These are phyloP conservation scores for Dendrolimus punctatus DNA, from an alignment of 1,140 invertebrate genomes.

Conservation along the genomic window DNA sequence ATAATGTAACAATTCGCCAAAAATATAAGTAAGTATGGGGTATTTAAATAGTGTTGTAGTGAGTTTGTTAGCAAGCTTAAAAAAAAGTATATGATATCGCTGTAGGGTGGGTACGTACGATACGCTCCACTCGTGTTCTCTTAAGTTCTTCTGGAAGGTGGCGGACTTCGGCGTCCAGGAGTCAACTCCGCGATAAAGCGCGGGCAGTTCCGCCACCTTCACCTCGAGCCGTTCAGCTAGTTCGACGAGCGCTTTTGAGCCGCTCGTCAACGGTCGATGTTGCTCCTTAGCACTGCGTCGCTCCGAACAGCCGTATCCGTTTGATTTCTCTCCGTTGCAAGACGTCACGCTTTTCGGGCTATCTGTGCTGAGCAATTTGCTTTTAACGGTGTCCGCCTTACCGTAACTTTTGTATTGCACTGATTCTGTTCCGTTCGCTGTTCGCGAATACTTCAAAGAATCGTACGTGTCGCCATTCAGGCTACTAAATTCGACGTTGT, in stretches of 20 bases:
- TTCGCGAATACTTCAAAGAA: slow-evolving; percentile 66
- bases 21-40: slow-evolving; percentile 1
- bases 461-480: slow-evolving; percentile 57
- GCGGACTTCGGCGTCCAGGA: slow-evolving; percentile 77
- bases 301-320: slow-evolving; percentile 38
- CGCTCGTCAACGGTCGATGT: slow-evolving; percentile 54
- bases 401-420: slow-evolving; percentile 62
- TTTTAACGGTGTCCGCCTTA: slow-evolving; percentile 62
- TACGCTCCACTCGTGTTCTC: slow-evolving; percentile 71
- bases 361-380: slow-evolving; percentile 62
- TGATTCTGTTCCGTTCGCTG: slow-evolving; percentile 62
- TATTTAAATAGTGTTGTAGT: slow-evolving; percentile 16
- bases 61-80: slow-evolving; percentile 7
- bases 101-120: slow-evolving; percentile 56
- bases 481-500: slow-evolving; percentile 57
- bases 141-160: slow-evolving; percentile 69
- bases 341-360: slow-evolving; percentile 60
- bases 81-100: slow-evolving; percentile 3
- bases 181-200: slow-evolving; percentile 75
- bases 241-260: slow-evolving; percentile 49
- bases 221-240: slow-evolving; percentile 56
- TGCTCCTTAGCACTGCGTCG: slow-evolving; percentile 45
- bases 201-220: slow-evolving; percentile 73
- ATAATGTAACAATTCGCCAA: too few relatives aligned
- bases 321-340: slow-evolving; percentile 59